Conservation (phyloP, 2,888 invertebrate species). For the Campaea margaritaria region DNA sequence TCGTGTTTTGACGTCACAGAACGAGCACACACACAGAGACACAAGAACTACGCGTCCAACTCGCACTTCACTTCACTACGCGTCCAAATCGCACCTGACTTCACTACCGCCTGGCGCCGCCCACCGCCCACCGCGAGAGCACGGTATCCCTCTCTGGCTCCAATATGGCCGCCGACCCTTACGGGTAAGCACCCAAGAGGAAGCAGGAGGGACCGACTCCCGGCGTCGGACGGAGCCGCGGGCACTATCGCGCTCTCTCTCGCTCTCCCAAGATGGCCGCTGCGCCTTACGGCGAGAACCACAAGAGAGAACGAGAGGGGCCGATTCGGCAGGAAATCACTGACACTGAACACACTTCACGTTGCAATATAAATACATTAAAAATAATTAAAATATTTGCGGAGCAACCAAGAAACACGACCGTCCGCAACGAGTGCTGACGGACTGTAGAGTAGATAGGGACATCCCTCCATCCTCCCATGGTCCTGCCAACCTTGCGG, state of each 20-base stretch:
- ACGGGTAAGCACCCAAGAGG: neutral
- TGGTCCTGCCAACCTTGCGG: too few species aligned
- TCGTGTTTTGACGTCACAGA: neutral
- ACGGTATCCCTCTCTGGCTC: neutral
- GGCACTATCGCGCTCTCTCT: neutral
- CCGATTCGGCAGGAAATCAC: neutral
- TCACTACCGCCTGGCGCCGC: neutral
- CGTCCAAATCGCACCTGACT: too few species aligned
- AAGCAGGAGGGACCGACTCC: neutral
- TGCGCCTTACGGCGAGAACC: neutral
- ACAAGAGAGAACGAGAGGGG: neutral
- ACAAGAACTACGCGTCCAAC: neutral
- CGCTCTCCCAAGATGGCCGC: neutral
- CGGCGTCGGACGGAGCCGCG: neutral
- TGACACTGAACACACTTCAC: neutral
- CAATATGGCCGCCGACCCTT: neutral
- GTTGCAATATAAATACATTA: neutral
- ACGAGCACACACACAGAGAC: neutral
- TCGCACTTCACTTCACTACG: neutral
- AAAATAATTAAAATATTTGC: too few species aligned
- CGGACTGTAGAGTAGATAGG: neutral
- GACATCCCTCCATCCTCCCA: too few species aligned
- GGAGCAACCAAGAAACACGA: neutral
- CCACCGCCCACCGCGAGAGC: neutral
- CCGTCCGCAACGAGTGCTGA: conserved; percentile 1